Percentiles rank a stretch among this genome's conserved stretches.
These are phyloP conservation scores for Heterotis niloticus DNA, from an alignment of 2,113 vertebrate species.

Conservation along the genomic window DNA sequence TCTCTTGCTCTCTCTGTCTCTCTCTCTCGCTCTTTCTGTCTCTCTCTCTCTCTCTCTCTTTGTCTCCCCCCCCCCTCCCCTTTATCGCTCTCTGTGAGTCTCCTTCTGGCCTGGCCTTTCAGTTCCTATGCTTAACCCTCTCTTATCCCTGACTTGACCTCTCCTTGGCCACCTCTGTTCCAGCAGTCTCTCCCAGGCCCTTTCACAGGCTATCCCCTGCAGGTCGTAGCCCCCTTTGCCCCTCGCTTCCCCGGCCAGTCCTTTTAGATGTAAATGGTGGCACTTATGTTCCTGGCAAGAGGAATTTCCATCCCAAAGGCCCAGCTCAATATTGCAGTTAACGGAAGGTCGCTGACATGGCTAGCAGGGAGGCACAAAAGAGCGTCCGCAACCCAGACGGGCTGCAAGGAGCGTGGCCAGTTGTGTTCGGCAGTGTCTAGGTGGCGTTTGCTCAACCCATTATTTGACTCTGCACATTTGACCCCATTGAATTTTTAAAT, in stretches of 20 bases:
- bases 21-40: constrained; percentile 23
- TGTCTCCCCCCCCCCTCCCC: neutral
- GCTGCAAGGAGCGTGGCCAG: too few species aligned
- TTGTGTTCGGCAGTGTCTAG: too few species aligned
- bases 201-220: neutral
- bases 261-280: constrained; percentile 43
- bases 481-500: neutral
- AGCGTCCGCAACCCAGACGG: too few species aligned
- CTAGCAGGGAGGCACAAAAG: neutral
- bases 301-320: neutral
- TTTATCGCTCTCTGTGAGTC: neutral
- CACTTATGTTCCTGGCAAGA: constrained; percentile 10
- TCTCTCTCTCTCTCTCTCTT: constrained; percentile 13
- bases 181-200: neutral
- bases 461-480: neutral
- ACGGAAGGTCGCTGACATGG: neutral
- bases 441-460: neutral
- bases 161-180: constrained; percentile 9
- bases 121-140: neutral
- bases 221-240: neutral
- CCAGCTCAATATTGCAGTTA: neutral
- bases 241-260: neutral
- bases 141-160: neutral
- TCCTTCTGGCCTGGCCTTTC: neutral
- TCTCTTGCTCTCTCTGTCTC: constrained; percentile 11